phyloP scores from a whole-genome alignment of 1,140 invertebrate species.

The Hylyphantes graminicola region DNA sequence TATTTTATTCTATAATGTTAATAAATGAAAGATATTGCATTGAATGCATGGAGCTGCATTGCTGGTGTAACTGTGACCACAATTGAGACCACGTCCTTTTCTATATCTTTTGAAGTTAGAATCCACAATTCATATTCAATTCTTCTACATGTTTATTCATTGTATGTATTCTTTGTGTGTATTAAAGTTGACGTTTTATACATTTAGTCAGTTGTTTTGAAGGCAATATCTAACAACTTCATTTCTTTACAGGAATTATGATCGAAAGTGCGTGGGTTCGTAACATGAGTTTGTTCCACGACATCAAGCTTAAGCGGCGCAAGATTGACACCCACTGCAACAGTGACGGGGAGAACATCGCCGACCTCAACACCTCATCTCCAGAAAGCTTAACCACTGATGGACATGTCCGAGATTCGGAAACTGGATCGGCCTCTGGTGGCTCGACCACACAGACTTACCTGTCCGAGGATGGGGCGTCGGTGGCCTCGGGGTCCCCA shows the following conservation, averaged over 20 bases:
- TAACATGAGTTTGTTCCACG: constrained; percentile 99
- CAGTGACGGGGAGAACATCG: constrained; percentile 50
- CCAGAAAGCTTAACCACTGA: constrained; percentile 34
- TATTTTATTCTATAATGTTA: too few species aligned
- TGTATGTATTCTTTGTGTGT: too few species aligned
- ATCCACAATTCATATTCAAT: too few species aligned
- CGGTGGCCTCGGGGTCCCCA: constrained; percentile 28
- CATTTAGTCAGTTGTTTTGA: too few species aligned
- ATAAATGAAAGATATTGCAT: too few species aligned
- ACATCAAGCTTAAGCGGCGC: constrained; percentile 92
- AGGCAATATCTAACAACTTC: not conserved
- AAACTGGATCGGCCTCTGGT: constrained; percentile 24
- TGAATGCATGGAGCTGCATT: too few species aligned
- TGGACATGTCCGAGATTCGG: constrained; percentile 3
- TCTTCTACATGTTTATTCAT: too few species aligned
- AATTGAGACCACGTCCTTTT: too few species aligned
- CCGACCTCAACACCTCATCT: constrained; percentile 48
- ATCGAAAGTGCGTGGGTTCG: constrained; percentile 80
- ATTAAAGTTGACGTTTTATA: too few species aligned
- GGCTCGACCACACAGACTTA: constrained; percentile 18
- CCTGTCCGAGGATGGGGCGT: constrained; percentile 24
- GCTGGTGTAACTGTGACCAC: too few species aligned
- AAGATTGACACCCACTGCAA: constrained; percentile 50
- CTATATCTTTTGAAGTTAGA: too few species aligned
- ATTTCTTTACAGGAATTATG: constrained; percentile 87